Base-by-base conservation (phyloP, 2,797 vertebrate species). In the Ceryle rudis region DNA sequence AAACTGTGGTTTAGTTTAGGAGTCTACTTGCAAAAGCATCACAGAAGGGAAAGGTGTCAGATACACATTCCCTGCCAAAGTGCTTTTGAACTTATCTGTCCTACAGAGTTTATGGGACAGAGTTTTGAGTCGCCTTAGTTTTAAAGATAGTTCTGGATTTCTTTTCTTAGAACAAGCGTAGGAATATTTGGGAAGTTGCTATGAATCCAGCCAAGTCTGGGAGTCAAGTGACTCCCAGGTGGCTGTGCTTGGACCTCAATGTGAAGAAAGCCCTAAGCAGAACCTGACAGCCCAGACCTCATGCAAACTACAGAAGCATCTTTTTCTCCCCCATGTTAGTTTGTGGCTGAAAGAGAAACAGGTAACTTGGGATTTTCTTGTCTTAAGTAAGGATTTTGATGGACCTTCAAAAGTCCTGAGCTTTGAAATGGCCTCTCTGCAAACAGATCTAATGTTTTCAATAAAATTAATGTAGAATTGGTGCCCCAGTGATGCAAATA, bases 301-400 rank as follows among this genome's bases (percentile, higher is more conserved):
- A 21, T 4, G 16, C 55, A 54, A 79, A 77, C 64, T 6, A 2
- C 46, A 44, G 26, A 62, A 81, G 41, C 7, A 17, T 81, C 4
- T 0, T 55, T 25, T 51, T 86, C 42, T 3, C 3, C 10, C 16
- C 28, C 1, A 0, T 66, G 54, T 55, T 89, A 61, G 39, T 72
- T 90, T 84, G 25, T 35, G 93, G 47, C 67, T 94, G 82, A 96
- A 94, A 94, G 46, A 23, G 10, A 89, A 91, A 69, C 6, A 79
- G 47, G 62, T 58, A 90, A 19, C 28, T 72, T 57, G 46, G 41
- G 15, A 8, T 81, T 91, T 58, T 35, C 65, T 70, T 81, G n/a
- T 91, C 69, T 91, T 90, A 73, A 90, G 82, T 41, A 55, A 72
- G 72, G 9, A 60, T 72, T 93, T 96, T 81, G 51, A 89, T 81